These are phyloP conservation scores for Parelbella ahira DNA, from an alignment of 2,888 invertebrate genomes.

Conservation along the genomic window DNA sequence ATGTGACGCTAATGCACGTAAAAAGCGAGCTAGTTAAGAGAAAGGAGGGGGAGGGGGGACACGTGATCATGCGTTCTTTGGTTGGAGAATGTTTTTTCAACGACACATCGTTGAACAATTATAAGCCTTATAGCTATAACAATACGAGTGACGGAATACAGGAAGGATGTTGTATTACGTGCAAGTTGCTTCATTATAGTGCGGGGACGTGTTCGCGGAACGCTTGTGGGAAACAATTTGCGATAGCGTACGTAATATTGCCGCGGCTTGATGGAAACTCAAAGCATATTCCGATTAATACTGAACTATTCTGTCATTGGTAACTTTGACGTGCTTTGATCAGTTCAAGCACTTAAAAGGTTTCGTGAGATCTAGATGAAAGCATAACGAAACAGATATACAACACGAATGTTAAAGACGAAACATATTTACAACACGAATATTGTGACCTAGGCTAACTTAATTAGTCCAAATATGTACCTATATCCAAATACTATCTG, in stretches of 20 bases:
- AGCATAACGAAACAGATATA: too few relatives aligned
- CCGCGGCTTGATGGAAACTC: slow-evolving; percentile 7
- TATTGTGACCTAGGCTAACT: too few relatives aligned
- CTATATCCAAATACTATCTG: too few relatives aligned
- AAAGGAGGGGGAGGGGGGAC: too few relatives aligned
- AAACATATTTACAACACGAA: too few relatives aligned
- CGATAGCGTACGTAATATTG: slow-evolving; percentile 4
- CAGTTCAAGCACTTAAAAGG: too few relatives aligned
- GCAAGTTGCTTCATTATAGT: slow-evolving; percentile 15
- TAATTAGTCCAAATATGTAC: too few relatives aligned
- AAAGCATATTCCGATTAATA: slow-evolving; percentile 7
- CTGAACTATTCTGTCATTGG: slow-evolving; percentile 1
- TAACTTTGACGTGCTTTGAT: too few relatives aligned
- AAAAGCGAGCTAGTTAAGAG: slow-evolving; percentile 39
- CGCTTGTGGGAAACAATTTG: slow-evolving; percentile 24
- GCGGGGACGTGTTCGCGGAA: slow-evolving; percentile 8
- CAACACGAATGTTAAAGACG: too few relatives aligned
- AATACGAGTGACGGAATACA: not conserved
- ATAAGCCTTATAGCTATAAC: not conserved
- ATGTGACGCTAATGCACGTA: slow-evolving; percentile 43
- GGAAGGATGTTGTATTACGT: not conserved
- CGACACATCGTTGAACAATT: not conserved
- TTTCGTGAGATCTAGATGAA: too few relatives aligned
- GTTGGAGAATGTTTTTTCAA: slow-evolving; percentile 3
- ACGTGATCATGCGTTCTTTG: slow-evolving; percentile 9